Evolutionary conservation across 1,140 invertebrate genomes (phyloP), one percentile per base, ranked within the genome.

Genomic region (Pectinophora gossypiella): DNA sequence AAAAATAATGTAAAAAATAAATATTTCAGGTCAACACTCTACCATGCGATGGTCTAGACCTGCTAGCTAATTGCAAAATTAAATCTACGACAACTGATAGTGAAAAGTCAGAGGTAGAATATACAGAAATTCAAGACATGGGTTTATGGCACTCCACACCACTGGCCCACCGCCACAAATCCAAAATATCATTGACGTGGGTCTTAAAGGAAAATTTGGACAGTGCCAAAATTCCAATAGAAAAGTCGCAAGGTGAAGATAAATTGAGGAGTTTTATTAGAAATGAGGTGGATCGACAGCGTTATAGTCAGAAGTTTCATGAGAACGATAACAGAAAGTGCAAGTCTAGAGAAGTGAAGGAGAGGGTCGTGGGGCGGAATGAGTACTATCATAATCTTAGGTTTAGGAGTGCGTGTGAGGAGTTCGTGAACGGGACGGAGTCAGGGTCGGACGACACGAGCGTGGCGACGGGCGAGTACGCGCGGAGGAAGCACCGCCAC

Each of bases 161-260:
- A n/a, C 61, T 88, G 20, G 59, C 79, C 9, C 76, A 78, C 42
- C 61, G 79, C 43, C 89, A 90, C 61, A 89, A 91, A 60, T 92
- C 92, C 49, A 92, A 92, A 76, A 91, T 93, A 72, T 92, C 92
- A 35, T 76, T 93, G 35, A 93, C 92, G 12, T 93, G 92, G 92
- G 91, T 93, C 45, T 75, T 93, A 6, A 89, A 91, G 54, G 90
- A 91, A 44, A 90, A 91, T 48, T 72, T 89, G 13, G 88, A 90
- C 18, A 86, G 76, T 40, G 47, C 61, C 13, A 73, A 68, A 50
- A 21, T 57, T 48, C 76, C 88, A 22, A 75, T 83, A 32, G 64
- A 72, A 47, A 76, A 63, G 38, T 15, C 67, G 16, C 65, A 63
- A 45, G 56, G 46, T 42, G 61, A 68, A 10, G 68, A 72, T 3